Evolutionary conservation across 2,113 vertebrate genomes (phyloP).

Genomic region (pig (Sus scrofa)): T2T-Sscrofa CM000822.6:58758501-58759000

Average conservation of each 20-base stretch:
- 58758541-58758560: background rate
- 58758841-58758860: background rate
- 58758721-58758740: conserved; percentile 19
- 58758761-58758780: background rate
- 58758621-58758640: background rate
- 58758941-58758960: background rate
- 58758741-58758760: background rate
- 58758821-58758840: background rate
- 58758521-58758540: background rate
- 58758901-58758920: background rate
- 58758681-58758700: background rate
- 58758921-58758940: background rate
- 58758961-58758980: background rate
- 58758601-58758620: conserved; percentile 29
- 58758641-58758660: conserved; percentile 1
- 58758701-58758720: background rate
- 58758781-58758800: background rate
- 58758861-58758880: background rate
- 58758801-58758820: background rate
- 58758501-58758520: background rate
- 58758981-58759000: background rate
- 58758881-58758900: background rate
- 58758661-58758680: background rate
- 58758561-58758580: background rate
- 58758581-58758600: background rate